These are phyloP conservation scores for Ianthella basta DNA, from an alignment of 37 sponge, comb jelly and placozoan species.

Conservation along the genomic window DNA sequence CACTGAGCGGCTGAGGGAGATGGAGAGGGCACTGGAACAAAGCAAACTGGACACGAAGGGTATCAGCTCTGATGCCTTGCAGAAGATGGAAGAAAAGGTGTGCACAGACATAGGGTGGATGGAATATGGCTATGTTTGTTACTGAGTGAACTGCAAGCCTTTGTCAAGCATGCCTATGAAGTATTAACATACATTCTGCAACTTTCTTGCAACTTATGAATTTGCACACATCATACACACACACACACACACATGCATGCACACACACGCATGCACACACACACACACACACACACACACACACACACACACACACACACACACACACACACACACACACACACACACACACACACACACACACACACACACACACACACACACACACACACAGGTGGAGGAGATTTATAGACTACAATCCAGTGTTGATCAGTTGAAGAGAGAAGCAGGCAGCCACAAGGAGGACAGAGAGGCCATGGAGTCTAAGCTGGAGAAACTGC, in stretches of 20 bases:
- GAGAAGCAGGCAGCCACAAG: not conserved
- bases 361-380: not conserved
- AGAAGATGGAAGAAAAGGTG: conserved; percentile 32
- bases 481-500: not conserved
- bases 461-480: not conserved
- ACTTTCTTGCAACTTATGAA: too few relatives aligned
- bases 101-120: not conserved
- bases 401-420: not conserved
- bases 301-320: too few relatives aligned
- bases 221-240: too few relatives aligned
- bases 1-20: conserved; percentile 10
- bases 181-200: too few relatives aligned
- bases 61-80: conserved; percentile 13
- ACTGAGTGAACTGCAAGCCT: not conserved
- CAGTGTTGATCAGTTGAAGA: not conserved
- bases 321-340: not conserved
- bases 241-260: too few relatives aligned
- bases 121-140: not conserved
- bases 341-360: too few relatives aligned
- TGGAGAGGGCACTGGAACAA: not conserved
- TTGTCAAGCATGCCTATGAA: too few relatives aligned
- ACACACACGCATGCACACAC: not conserved
- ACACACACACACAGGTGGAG: not conserved
- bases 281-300: too few relatives aligned
- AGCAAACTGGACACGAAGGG: conserved; percentile 8